Conservation (phyloP, 1,140 invertebrate genomes). For the Eriocheir sinensis region DNA sequence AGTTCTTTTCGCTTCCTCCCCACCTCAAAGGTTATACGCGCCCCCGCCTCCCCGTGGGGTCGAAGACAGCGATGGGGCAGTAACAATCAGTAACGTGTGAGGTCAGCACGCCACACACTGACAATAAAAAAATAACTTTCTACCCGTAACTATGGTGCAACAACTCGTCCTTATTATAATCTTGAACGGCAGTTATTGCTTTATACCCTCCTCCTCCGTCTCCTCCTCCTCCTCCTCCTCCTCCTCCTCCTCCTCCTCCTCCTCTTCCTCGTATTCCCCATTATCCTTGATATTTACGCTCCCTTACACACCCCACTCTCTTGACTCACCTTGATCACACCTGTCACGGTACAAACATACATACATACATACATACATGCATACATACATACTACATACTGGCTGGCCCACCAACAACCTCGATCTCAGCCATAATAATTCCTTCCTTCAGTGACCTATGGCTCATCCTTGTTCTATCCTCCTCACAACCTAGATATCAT, state of each 20-base stretch:
- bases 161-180: not conserved
- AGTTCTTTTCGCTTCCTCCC: too few relatives aligned
- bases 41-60: too few relatives aligned
- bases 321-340: not conserved
- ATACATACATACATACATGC: not conserved
- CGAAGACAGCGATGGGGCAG: too few relatives aligned
- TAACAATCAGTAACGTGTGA: too few relatives aligned
- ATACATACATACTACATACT: not conserved
- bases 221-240: not conserved
- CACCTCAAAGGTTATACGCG: too few relatives aligned
- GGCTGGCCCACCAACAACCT: not conserved
- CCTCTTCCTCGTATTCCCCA: not conserved
- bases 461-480: too few relatives aligned
- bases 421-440: not conserved
- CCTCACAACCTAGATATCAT: too few relatives aligned
- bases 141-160: not conserved
- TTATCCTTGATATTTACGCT: not conserved
- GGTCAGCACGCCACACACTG: not conserved
- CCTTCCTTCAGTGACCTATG: not conserved
- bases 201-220: too few relatives aligned
- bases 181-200: not conserved
- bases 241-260: not conserved
- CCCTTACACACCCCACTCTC: not conserved
- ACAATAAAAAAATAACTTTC: not conserved
- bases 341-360: too few relatives aligned